Percentiles rank a stretch among this genome's conserved stretches.
These are phyloP conservation scores for Eilema caniola DNA, from an alignment of 2,888 invertebrate genomes.

Conservation along the genomic window DNA sequence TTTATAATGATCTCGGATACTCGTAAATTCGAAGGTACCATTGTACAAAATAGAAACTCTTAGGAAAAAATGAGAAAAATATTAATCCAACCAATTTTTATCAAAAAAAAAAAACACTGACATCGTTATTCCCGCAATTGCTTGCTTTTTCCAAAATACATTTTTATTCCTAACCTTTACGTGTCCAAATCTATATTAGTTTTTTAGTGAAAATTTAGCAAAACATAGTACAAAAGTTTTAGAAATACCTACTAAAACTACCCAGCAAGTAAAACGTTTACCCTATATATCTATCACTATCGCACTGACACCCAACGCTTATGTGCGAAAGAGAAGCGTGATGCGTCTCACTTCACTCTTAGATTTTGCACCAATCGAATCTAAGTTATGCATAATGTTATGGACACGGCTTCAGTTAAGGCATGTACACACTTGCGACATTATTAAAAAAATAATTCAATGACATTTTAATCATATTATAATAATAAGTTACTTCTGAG, in stretches of 20 bases:
- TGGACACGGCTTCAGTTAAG: conserved; percentile 42
- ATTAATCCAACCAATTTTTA: conserved; percentile 40
- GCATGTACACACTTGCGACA: conserved; percentile 34
- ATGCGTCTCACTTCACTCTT: conserved; percentile 57
- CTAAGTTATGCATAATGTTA: conserved; percentile 42
- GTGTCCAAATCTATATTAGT: conserved; percentile 82
- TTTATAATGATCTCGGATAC: conserved; percentile 63
- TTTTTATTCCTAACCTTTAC: conserved; percentile 71
- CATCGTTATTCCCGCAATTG: conserved; percentile 62
- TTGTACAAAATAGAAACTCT: conserved; percentile 81
- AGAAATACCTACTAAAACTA: conserved; percentile 84
- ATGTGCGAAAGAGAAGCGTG: conserved; percentile 70
- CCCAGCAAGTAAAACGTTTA: conserved; percentile 82
- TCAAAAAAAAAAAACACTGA: conserved; percentile 42
- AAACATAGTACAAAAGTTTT: conserved; percentile 87
- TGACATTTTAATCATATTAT: background rate
- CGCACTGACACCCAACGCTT: conserved; percentile 72
- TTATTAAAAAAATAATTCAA: conserved; percentile 5
- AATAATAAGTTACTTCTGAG: background rate
- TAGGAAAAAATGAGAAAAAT: conserved; percentile 54
- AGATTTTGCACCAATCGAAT: conserved; percentile 72
- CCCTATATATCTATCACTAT: conserved; percentile 84
- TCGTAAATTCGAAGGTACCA: conserved; percentile 68
- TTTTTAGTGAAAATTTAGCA: conserved; percentile 86
- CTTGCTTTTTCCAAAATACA: conserved; percentile 70